Evolutionary conservation across 2,113 vertebrate species (phyloP).

Genomic region (Atractosteus spatula): DNA sequence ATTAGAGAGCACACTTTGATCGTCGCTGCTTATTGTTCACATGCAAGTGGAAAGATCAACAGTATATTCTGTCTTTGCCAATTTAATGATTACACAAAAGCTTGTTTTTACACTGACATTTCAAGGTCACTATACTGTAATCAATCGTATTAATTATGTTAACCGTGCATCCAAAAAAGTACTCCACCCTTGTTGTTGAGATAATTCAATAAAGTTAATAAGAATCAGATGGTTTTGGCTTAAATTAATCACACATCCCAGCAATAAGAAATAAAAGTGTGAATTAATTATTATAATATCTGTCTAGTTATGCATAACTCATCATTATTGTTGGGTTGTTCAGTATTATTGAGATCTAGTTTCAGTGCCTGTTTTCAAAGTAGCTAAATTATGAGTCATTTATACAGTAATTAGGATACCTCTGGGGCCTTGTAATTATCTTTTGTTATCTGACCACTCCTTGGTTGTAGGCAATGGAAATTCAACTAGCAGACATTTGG

Average conservation of each 20-base stretch:
- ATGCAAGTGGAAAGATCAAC: too few relatives aligned
- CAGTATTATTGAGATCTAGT: not conserved
- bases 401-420: constrained; percentile 9
- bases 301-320: constrained; percentile 19
- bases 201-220: constrained; percentile 9
- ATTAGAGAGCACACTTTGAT: too few relatives aligned
- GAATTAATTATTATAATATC: constrained; percentile 12
- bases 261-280: constrained; percentile 9
- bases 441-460: constrained; percentile 5
- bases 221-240: constrained; percentile 14
- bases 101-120: too few relatives aligned
- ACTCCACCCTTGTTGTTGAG: constrained; percentile 19
- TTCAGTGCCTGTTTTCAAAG: constrained; percentile 5
- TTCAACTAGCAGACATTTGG: not conserved
- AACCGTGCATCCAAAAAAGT: not conserved
- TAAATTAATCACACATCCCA: constrained; percentile 21
- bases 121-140: too few relatives aligned
- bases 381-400: constrained; percentile 2
- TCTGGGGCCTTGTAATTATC: constrained; percentile 5
- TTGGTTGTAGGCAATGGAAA: constrained; percentile 20
- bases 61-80: too few relatives aligned
- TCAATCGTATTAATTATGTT: too few relatives aligned
- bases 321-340: constrained; percentile 10
- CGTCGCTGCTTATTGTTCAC: too few relatives aligned
- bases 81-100: too few relatives aligned